A percentile compares a stretch with the other conserved stretches of the same genome.
phyloP scores from a whole-genome alignment of 2,797 vertebrate genomes.

The Netta rufina region DNA sequence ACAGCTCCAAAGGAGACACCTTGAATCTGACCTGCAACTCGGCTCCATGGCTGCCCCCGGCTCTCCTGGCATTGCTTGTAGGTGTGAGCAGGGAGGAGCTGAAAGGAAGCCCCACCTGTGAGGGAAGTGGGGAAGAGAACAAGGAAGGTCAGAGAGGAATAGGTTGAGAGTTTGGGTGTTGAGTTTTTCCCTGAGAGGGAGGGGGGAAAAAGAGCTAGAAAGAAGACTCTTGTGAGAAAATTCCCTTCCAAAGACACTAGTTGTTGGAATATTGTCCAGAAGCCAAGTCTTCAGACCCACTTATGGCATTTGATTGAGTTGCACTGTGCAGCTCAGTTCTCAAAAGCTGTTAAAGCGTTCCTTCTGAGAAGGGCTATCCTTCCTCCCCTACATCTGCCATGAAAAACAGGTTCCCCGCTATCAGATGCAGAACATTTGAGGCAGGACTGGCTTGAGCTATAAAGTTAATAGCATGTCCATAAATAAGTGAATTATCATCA shows the following conservation, averaged over 20 bases:
- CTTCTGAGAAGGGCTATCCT: constrained; percentile 10
- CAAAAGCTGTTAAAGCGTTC: neutral
- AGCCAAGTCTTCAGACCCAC: neutral
- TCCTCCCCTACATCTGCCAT: constrained; percentile 11
- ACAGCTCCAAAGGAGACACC: neutral
- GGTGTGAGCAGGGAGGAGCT: neutral
- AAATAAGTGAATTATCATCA: constrained; percentile 65
- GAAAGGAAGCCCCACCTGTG: neutral
- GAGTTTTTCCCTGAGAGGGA: neutral
- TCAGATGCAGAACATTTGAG: constrained; percentile 11
- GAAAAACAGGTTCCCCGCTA: constrained; percentile 40
- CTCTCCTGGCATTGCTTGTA: neutral
- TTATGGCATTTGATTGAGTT: constrained; percentile 32
- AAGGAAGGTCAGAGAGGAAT: neutral
- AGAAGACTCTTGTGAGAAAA: constrained; percentile 2
- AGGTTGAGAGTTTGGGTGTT: neutral
- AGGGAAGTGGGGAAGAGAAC: neutral
- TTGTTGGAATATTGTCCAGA: neutral
- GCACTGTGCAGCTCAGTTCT: neutral
- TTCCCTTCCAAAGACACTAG: neutral
- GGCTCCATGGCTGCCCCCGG: neutral
- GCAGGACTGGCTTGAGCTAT: constrained; percentile 11
- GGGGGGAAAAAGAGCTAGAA: neutral
- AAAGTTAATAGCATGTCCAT: constrained; percentile 51
- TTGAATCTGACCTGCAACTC: neutral